Percentiles rank a stretch among this genome's conserved stretches.
These are phyloP conservation scores for Alfaro cultratus DNA, from an alignment of 2,797 vertebrate genomes.

Conservation along the genomic window DNA sequence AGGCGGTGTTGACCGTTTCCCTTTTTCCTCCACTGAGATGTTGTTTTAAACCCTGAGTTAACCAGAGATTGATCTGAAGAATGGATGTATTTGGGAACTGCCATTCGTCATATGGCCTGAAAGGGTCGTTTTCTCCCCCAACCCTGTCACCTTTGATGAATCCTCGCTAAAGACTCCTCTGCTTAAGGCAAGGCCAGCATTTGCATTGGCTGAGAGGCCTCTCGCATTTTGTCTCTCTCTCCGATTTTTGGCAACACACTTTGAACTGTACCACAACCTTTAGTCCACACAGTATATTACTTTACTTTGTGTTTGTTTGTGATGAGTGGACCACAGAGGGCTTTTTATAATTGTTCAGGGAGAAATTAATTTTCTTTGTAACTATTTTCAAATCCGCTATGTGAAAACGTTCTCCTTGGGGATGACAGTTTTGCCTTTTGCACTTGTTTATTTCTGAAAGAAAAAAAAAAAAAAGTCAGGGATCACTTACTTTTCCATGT, in stretches of 20 bases:
- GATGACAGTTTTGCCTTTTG: slow-evolving; percentile 69
- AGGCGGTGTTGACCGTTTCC: slow-evolving; percentile 73
- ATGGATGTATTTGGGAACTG: slow-evolving; percentile 69
- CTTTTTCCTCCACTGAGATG: slow-evolving; percentile 65
- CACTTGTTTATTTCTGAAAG: slow-evolving; percentile 54
- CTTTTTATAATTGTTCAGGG: slow-evolving; percentile 82
- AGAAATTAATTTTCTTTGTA: slow-evolving; percentile 84
- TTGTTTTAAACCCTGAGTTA: slow-evolving; percentile 82
- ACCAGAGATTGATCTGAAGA: slow-evolving; percentile 75
- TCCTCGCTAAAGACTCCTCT: slow-evolving; percentile 69
- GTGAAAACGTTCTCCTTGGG: slow-evolving; percentile 83
- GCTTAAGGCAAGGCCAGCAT: slow-evolving; percentile 65
- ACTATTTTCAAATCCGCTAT: slow-evolving; percentile 80
- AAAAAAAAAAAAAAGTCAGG: slow-evolving; percentile 18
- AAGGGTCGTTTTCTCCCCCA: slow-evolving; percentile 72
- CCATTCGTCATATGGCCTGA: slow-evolving; percentile 72
- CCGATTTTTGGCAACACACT: slow-evolving; percentile 46
- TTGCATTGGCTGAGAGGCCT: slow-evolving; percentile 78
- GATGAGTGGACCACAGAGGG: slow-evolving; percentile 79
- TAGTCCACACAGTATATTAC: slow-evolving; percentile 79
- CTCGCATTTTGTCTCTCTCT: slow-evolving; percentile 65
- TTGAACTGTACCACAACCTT: slow-evolving; percentile 80
- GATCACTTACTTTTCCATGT: slow-evolving; percentile 47
- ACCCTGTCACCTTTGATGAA: slow-evolving; percentile 77
- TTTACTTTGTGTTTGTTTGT: slow-evolving; percentile 84